Evolutionary conservation across 2,797 vertebrate species (phyloP), one percentile per base, ranked within the genome.

Genomic region (Sebastes cheni): DNA sequence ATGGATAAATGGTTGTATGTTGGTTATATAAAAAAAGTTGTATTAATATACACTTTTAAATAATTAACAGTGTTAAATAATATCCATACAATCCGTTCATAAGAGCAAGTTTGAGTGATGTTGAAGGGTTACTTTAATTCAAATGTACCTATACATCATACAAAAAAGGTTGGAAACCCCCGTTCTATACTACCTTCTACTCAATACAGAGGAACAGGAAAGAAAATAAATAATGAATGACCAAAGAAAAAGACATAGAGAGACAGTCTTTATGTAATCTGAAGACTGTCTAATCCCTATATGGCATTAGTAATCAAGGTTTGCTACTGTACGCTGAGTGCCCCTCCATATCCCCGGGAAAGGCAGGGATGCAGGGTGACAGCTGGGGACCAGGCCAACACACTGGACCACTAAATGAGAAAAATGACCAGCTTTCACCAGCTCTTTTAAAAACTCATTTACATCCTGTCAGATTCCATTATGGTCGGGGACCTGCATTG

Each of bases 391-490:
- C 89, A 79, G 92, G 95, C 96, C 96, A 93, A 95, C 95, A 97
- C 96, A 95, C 97, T 95, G 95, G 94, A 97, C 96, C 96, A 96
- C 96, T 97, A 97, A 98, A 97, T 97, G 97, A 97, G 97, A 97
- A 97, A 97, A 98, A 97, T 96, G 96, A 97, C 96, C 96, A 93
- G 95, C 90, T 97, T 96, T 96, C 96, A 96, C 92, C 94, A 94
- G 94, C 96, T 97, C 96, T 95, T 97, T 98, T 96, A 97, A 97
- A 97, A 97, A 95, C 95, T 96, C 94, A 98, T 99, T 99, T 99
- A 97, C 97, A 98, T 98, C 95, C 96, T 98, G 98, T 98, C 98
- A 97, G 96, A 95, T 98, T 91, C 95, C 95, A 99, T 99, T 99
- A 98, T 86, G 91, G 92, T 92, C 85, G 80, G 91, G 88, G 93